phyloP scores from a whole-genome alignment of 1,140 invertebrate genomes.

The Neodiprion fabricii region DNA sequence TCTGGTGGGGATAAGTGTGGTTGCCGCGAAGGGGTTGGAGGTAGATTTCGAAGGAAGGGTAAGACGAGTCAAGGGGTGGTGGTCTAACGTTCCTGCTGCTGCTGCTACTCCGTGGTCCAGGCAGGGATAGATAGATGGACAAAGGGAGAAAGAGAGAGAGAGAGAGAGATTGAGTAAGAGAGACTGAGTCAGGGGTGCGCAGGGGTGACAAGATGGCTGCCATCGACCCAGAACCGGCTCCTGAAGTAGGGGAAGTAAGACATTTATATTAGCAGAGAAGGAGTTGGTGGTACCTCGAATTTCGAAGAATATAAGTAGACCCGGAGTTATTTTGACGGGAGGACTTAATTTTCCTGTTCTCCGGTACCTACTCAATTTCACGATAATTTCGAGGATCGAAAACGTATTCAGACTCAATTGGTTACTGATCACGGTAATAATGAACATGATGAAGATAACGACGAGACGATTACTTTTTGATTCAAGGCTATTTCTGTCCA shows the following conservation, averaged over 20 bases:
- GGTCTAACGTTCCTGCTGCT: slow-evolving; percentile 40
- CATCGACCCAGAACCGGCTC: slow-evolving; percentile 20
- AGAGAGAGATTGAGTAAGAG: slow-evolving; percentile 19
- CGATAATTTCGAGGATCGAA: too few relatives aligned
- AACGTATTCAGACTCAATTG: too few relatives aligned
- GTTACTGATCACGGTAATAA: too few relatives aligned
- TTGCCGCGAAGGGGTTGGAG: slow-evolving; percentile 40
- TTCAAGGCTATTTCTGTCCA: too few relatives aligned
- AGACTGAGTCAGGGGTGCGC: slow-evolving; percentile 45
- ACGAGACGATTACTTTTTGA: too few relatives aligned
- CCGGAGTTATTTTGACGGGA: too few relatives aligned
- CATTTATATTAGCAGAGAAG: slow-evolving; percentile 31
- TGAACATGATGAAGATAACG: too few relatives aligned
- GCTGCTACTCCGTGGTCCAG: slow-evolving; percentile 18
- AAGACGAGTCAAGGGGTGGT: slow-evolving; percentile 43
- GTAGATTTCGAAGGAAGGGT: slow-evolving; percentile 40
- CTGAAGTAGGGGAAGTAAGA: slow-evolving; percentile 49
- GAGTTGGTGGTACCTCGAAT: background rate
- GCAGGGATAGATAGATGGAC: too few relatives aligned
- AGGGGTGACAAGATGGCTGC: slow-evolving; percentile 54
- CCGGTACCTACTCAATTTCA: too few relatives aligned
- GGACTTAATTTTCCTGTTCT: too few relatives aligned
- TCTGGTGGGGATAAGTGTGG: slow-evolving; percentile 38
- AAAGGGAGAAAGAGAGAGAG: too few relatives aligned
- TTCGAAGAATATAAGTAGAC: too few relatives aligned